Evolutionary conservation across 2,888 invertebrate species (phyloP), one percentile per base, ranked within the genome.

Genomic region (Plagodis pulveraria): DNA sequence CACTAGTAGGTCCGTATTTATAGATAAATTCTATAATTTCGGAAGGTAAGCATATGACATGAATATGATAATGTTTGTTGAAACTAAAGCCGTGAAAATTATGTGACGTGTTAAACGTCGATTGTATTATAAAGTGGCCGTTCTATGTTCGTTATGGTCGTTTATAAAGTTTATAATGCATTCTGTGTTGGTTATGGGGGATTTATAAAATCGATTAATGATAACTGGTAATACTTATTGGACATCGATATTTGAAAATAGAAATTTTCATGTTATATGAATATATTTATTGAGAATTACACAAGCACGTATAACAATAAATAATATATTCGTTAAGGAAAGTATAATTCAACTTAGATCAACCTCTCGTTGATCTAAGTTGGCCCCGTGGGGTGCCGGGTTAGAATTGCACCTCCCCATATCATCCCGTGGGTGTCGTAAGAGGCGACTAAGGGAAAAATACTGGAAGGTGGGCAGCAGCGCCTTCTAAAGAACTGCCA

Each of bases 1-100:
- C 80, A 70, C 75, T 75, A 79, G 83, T 79, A 72, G 78, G 78
- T 78, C 77, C 56, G 57, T 69, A 49, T 84, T 83, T 80, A 81
- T 80, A 75, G 76, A 79, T 82, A 83, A 77, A 83, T 79, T 76
- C 54, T 67, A 72, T 72, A 74, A 63, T 76, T 79, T 76, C 76
- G 76, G 78, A 70, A 78, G 76, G 74, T 78, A 67, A 62, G 59
- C 70, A 68, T 76, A 70, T 73, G 75, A 80, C 76, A 73, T 80
- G 72, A 76, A 74, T 76, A 81, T 81, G 77, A 73, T 78, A 78
- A 82, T 83, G 66, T 72, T 71, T 69, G 71, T 77, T 73, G 73
- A 77, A 78, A 78, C 71, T 75, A 66, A 71, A 74, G 63, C 74
- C 69, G 74, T 80, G 77, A 80, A 80, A 79, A 78, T 77, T 73